These are phyloP conservation scores for Morinoia aosen DNA, from an alignment of 2,888 invertebrate genomes.

Conservation along the genomic window DNA sequence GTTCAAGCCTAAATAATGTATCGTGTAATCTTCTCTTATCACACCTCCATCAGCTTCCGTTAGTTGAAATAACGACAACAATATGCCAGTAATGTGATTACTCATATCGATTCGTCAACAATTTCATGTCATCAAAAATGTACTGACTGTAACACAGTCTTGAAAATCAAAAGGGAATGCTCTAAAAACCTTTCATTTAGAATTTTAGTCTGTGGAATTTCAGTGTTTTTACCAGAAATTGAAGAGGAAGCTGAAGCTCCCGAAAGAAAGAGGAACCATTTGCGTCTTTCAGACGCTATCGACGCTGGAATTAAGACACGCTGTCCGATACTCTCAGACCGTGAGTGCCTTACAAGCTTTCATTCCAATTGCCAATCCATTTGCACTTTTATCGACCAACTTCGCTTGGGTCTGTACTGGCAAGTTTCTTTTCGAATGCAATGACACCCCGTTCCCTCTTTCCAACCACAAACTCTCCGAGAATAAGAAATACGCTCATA, in stretches of 20 bases:
- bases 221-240: not conserved
- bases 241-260: not conserved
- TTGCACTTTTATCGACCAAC: slow-evolving; percentile 46
- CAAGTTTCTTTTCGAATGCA: slow-evolving; percentile 34
- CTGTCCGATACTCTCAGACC: slow-evolving; percentile 18
- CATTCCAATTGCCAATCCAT: slow-evolving; percentile 38
- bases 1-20: too few species aligned
- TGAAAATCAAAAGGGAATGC: not conserved
- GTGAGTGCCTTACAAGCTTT: slow-evolving; percentile 35
- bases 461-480: slow-evolving; percentile 1
- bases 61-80: not conserved
- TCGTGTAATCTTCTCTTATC: not conserved
- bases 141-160: not conserved
- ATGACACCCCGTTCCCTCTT: slow-evolving; percentile 27
- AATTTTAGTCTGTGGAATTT: not conserved
- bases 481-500: slow-evolving; percentile 47
- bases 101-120: not conserved
- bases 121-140: too few species aligned
- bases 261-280: slow-evolving; percentile 2
- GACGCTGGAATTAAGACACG: not conserved
- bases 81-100: not conserved
- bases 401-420: not conserved
- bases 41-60: not conserved
- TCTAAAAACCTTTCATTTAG: not conserved
- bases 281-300: slow-evolving; percentile 21